Conservation (phyloP, 2,113 vertebrate genomes). For the Oryzias curvinotus region DNA sequence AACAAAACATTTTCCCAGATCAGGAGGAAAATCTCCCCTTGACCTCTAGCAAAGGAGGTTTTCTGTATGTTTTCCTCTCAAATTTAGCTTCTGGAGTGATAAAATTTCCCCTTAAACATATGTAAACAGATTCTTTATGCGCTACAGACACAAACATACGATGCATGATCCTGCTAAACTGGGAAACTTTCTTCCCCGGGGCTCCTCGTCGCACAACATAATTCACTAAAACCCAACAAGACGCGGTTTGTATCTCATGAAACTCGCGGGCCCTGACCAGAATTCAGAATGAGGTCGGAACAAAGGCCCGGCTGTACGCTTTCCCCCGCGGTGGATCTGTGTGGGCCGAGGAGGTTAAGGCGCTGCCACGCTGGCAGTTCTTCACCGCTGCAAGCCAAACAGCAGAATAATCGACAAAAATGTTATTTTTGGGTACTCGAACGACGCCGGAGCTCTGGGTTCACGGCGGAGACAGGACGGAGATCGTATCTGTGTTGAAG, state of each 20-base stretch:
- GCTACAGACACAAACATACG: constrained; percentile 2
- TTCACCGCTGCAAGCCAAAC: constrained; percentile 22
- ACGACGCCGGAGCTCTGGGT: constrained; percentile 19
- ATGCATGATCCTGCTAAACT: constrained; percentile 5
- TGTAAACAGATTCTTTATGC: constrained; percentile 21
- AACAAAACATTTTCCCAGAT: constrained; percentile 10
- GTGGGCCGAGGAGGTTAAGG: constrained; percentile 31
- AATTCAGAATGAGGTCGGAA: constrained; percentile 47
- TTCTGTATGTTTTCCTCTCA: background rate
- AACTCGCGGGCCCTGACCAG: constrained; percentile 28
- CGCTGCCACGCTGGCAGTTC: constrained; percentile 7
- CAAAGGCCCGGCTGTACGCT: constrained; percentile 24
- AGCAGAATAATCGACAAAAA: constrained; percentile 20
- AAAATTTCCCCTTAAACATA: constrained; percentile 16
- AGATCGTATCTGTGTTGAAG: constrained; percentile 51
- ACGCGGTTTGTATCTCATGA: constrained; percentile 44
- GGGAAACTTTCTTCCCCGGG: constrained; percentile 4
- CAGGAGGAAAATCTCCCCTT: constrained; percentile 6
- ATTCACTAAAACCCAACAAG: constrained; percentile 37
- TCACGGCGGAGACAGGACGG: constrained; percentile 9
- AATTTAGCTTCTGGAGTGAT: constrained; percentile 10
- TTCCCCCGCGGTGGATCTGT: constrained; percentile 15
- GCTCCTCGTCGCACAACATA: background rate
- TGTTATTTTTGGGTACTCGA: constrained; percentile 40
- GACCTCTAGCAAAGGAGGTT: constrained; percentile 6